A percentile compares a stretch with the other conserved stretches of the same genome.
phyloP scores from a whole-genome alignment of 1,140 invertebrate genomes.

The Cotesia typhae region DNA sequence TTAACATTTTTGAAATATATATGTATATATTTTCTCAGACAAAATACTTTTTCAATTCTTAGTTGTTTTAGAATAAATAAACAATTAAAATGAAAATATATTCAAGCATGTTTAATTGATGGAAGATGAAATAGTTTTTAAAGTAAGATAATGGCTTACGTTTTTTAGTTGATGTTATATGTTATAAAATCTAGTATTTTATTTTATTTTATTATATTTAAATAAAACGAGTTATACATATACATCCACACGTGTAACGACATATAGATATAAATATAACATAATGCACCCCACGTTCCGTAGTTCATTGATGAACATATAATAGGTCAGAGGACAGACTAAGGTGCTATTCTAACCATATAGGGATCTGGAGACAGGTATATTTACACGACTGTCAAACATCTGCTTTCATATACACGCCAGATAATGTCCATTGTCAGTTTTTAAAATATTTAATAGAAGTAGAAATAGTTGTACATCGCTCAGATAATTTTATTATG shows the following conservation, averaged over 20 bases:
- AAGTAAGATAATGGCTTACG: neutral
- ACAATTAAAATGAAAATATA: too few relatives aligned
- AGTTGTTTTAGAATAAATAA: too few relatives aligned
- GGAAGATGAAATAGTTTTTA: too few relatives aligned
- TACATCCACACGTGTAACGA: too few relatives aligned
- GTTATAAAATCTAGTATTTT: too few relatives aligned
- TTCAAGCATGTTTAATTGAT: too few relatives aligned
- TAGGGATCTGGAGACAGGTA: constrained; percentile 46
- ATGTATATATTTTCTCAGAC: too few relatives aligned
- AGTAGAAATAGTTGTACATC: neutral
- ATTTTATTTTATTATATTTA: too few relatives aligned
- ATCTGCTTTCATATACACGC: constrained; percentile 43
- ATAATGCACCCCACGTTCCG: constrained; percentile 45
- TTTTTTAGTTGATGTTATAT: constrained; percentile 35
- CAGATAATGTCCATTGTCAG: neutral
- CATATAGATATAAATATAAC: constrained; percentile 26
- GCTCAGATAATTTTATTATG: neutral
- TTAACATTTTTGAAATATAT: too few relatives aligned
- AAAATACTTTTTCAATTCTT: too few relatives aligned
- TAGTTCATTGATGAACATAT: constrained; percentile 54
- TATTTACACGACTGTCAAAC: constrained; percentile 52
- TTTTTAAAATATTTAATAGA: neutral
- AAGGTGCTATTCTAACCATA: constrained; percentile 24
- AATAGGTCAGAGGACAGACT: constrained; percentile 45
- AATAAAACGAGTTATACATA: too few relatives aligned